Base-by-base conservation (phyloP, 2,888 invertebrate species). In the Coecobrya sp. region DNA sequence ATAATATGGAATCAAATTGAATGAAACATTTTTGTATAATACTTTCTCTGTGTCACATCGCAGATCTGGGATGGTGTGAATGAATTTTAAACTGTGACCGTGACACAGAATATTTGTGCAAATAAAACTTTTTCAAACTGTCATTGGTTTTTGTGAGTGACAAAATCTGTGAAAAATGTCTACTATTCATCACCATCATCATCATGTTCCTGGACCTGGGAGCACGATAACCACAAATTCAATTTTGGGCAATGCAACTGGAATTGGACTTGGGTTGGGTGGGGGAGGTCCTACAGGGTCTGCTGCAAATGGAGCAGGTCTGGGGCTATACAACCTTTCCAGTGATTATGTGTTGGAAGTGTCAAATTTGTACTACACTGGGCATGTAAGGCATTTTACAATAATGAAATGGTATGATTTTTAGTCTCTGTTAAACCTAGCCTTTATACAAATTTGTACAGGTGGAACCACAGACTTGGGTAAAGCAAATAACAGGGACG, bases 261-360 rank as follows among this genome's bases (percentile, higher is more conserved):
- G 89, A 42, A 62, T 88, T 22, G 88, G 89, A n/a, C 16, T 89
- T 4, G 86, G 86, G 11, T 0, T 52, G 42, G 52, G 55, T 42
- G 45, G 45, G 13, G 27, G 55, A 25, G 85, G 85, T 42, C 86
- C 70, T 4, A 52, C 52, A 13, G 88, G 88, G 0, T 22, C 88
- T 13, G 88, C 79, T 0, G 82, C 89, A 19, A 89, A 89, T 82
- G 89, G 89, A 19, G 65, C 70, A 11, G 90, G 90, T 10, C 90
- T 91, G 10, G 90, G 90, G 10, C 49, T 91, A 16, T 91, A 91
- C 27, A 91, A 91, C 73, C 73, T 82, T 85, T 97, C 97, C 86
- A 97, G 97, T 95, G 98, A 98, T 95, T 98, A 98, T 96, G 97
- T 98, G 82, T 96, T 99, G 95, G 98, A 99, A 95, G 96, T 98